phyloP scores from a whole-genome alignment of 2,797 vertebrate species.

The Sebastes matsubarae region DNA sequence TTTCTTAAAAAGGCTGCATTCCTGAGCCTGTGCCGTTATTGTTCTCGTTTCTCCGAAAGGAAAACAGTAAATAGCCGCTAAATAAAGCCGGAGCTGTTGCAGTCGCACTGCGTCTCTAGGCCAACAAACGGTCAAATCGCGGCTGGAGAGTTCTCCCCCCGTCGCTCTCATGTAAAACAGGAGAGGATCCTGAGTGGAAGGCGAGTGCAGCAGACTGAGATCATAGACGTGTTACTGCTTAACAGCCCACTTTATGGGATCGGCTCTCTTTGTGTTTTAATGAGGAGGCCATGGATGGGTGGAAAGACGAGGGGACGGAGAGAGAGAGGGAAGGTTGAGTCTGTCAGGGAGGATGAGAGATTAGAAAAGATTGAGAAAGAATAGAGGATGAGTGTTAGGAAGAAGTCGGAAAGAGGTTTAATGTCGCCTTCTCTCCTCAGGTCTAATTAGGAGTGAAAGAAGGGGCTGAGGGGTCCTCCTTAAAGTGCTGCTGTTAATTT shows the following conservation, averaged over 20 bases:
- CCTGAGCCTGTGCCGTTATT: constrained; percentile 22
- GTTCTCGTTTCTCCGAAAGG: constrained; percentile 16
- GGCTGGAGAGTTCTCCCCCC: constrained; percentile 41
- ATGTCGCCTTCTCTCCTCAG: constrained; percentile 48
- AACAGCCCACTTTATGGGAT: constrained; percentile 67
- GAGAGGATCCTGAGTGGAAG: constrained; percentile 37
- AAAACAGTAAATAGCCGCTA: constrained; percentile 36
- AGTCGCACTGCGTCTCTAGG: constrained; percentile 9
- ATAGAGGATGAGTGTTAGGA: constrained; percentile 26
- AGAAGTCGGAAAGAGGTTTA: constrained; percentile 33
- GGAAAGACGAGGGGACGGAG: constrained; percentile 21
- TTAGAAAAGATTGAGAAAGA: constrained; percentile 35
- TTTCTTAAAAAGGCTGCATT: constrained; percentile 22
- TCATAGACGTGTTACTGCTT: constrained; percentile 66
- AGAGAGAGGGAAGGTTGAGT: background rate
- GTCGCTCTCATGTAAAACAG: constrained; percentile 45
- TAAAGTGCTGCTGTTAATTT: constrained; percentile 39
- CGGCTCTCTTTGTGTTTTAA: constrained; percentile 73
- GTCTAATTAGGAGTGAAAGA: constrained; percentile 63
- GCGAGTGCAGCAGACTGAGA: constrained; percentile 58
- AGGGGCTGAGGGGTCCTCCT: constrained; percentile 19
- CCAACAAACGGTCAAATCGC: constrained; percentile 41
- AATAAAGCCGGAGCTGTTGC: constrained; percentile 34
- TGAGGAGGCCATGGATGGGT: constrained; percentile 63
- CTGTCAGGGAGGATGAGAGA: constrained; percentile 45